Evolutionary conservation across 1,140 invertebrate genomes (phyloP), one percentile per base, ranked within the genome.

Genomic region (Saxidomus purpurata): DNA sequence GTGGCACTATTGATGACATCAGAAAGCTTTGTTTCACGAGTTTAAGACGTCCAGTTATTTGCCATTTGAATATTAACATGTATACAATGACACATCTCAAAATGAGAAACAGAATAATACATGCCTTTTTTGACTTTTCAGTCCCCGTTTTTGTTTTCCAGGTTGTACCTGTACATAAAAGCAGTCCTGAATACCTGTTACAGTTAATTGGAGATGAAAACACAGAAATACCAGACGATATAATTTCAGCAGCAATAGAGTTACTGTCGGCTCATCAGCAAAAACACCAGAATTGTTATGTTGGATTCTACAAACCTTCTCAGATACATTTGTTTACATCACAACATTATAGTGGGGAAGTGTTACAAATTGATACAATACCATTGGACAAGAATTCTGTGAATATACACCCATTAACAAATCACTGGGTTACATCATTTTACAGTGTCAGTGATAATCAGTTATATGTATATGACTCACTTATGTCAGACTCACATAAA

Each of bases 361-460:
- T 77, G 34, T 47, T 77, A n/a, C 13, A 77, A 47, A 49, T 77
- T 77, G 13, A 40, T 47, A 77, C 74, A 40, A 77, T 77, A 22
- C 40, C 22, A 49, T 43, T 77, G 22, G 34, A 47, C 22, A 17
- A 77, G 40, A 49, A 77, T 49, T 77, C 74, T n/a, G 43, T 40
- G 36, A 77, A 77, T 43, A 77, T 77, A 77, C 34, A 40, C 43
- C 74, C 74, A 40, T 49, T 77, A 49, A 77, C 74, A 77, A 77
- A 77, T 43, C 74, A 77, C 74, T 77, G 74, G 74, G 74, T 74
- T 40, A 74, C 69, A 74, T 74, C 69, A 74, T 74, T 74, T 40
- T 74, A 36, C 69, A 74, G 69, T 74, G 69, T 74, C 36, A 74
- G 36, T 74, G 28, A 36, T 31, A 74, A 74, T 74, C 69, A 74